Conservation (phyloP, 2,888 invertebrate genomes). For the Andrena haemorrhoa region DNA sequence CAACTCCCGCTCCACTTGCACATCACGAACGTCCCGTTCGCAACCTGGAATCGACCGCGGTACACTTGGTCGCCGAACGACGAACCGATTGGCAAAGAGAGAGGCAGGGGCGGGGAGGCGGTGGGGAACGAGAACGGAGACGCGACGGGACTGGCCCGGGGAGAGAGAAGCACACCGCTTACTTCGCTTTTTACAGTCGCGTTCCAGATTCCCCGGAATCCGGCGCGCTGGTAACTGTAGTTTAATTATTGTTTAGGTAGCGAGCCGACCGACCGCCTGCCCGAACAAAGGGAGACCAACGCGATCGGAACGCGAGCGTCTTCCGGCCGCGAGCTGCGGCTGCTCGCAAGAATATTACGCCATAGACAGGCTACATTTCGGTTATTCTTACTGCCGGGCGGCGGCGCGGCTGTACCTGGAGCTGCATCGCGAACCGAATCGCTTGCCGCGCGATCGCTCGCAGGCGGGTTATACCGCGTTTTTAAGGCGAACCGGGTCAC, state of each 20-base stretch:
- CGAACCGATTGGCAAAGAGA: constrained; percentile 24
- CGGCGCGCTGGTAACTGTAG: constrained; percentile 79
- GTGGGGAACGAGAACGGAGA: constrained; percentile 55
- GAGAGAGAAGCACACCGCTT: constrained; percentile 71
- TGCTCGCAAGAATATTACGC: not conserved
- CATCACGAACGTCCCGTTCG: constrained; percentile 53
- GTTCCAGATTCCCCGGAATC: constrained; percentile 81
- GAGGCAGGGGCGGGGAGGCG: constrained; percentile 31
- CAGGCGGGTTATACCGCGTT: constrained; percentile 8
- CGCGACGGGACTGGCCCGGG: constrained; percentile 38
- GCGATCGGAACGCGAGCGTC: constrained; percentile 43
- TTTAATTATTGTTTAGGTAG: constrained; percentile 79
- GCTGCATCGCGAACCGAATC: not conserved
- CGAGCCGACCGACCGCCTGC: constrained; percentile 5
- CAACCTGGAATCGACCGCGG: constrained; percentile 66
- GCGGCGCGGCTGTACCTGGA: not conserved
- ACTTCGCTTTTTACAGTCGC: constrained; percentile 79
- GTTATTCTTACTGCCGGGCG: not conserved
- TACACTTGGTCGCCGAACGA: constrained; percentile 45
- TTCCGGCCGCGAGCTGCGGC: constrained; percentile 37
- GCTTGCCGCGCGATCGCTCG: not conserved
- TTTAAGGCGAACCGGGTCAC: constrained; percentile 14
- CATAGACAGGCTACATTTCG: not conserved
- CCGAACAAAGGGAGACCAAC: constrained; percentile 41
- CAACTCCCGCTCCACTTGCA: constrained; percentile 6